Conservation (phyloP, 2,113 vertebrate species). For the Carollia perspicillata region DNA sequence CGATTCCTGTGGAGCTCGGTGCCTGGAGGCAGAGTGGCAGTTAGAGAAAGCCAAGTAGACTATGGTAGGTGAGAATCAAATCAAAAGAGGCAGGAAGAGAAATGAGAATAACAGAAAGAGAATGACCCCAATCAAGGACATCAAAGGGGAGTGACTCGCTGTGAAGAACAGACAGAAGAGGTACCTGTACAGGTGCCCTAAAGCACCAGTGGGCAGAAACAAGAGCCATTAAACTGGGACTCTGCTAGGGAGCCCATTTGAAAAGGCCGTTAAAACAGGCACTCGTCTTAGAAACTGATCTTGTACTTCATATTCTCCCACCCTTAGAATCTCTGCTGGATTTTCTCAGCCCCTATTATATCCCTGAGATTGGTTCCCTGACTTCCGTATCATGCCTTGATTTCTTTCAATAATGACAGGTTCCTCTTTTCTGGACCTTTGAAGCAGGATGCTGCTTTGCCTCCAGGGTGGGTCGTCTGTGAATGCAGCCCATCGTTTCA, state of each 20-base stretch:
- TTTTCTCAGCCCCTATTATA: not conserved
- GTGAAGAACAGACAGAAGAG: not conserved
- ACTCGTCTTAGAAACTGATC: not conserved
- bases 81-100: not conserved
- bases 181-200: accelerated
- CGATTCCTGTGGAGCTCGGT: not conserved
- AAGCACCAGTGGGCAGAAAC: not conserved
- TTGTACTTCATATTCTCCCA: not conserved
- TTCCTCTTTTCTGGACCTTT: not conserved
- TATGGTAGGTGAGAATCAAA: not conserved
- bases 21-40: not conserved
- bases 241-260: not conserved
- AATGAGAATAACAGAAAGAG: not conserved
- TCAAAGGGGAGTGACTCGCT: accelerated
- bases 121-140: not conserved
- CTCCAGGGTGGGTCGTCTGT: not conserved
- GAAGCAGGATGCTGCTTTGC: not conserved
- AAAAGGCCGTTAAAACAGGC: not conserved
- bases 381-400: not conserved
- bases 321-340: not conserved
- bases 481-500: accelerated
- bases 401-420: not conserved
- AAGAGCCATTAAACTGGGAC: accelerated
- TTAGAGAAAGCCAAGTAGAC: not conserved
- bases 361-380: not conserved